A percentile compares a stretch with the other conserved stretches of the same genome.
Evolutionary conservation across 2,113 vertebrate species (phyloP).

Genomic region (Orcinus orca): DNA sequence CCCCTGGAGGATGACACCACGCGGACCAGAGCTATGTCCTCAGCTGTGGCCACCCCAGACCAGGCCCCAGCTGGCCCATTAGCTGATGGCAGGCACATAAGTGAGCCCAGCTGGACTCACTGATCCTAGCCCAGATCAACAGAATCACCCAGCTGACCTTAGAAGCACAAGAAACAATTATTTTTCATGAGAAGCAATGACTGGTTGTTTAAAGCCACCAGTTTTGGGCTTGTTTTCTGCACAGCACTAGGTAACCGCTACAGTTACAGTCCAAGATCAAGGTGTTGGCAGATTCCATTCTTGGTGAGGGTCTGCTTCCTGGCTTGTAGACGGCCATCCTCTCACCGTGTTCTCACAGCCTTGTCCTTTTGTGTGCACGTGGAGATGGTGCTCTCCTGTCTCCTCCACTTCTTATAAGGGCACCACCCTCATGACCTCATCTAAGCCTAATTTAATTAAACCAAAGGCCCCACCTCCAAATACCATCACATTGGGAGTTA

Average conservation of each 20-base stretch:
- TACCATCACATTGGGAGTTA: too few species aligned
- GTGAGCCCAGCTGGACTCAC: background rate
- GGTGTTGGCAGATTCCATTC: too few species aligned
- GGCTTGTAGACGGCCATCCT: background rate
- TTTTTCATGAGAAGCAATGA: background rate
- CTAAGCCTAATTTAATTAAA: background rate
- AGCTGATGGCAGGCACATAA: too few species aligned
- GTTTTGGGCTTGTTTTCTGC: background rate
- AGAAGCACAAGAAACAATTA: background rate
- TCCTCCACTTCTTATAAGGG: background rate
- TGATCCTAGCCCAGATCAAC: background rate
- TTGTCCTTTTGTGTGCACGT: accelerated
- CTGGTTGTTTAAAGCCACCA: background rate
- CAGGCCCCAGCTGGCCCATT: background rate
- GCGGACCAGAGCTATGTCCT: accelerated
- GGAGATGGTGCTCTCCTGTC: background rate
- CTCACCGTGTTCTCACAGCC: background rate
- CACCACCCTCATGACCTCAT: background rate
- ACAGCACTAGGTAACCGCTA: background rate
- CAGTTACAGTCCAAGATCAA: background rate
- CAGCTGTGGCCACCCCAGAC: background rate
- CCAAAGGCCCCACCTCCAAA: background rate
- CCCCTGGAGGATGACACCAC: background rate
- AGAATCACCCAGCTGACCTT: background rate
- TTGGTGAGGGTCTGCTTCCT: background rate